Evolutionary conservation across 92 coral and sea anemone genomes (phyloP).

Genomic region (Montipora capitata): DNA sequence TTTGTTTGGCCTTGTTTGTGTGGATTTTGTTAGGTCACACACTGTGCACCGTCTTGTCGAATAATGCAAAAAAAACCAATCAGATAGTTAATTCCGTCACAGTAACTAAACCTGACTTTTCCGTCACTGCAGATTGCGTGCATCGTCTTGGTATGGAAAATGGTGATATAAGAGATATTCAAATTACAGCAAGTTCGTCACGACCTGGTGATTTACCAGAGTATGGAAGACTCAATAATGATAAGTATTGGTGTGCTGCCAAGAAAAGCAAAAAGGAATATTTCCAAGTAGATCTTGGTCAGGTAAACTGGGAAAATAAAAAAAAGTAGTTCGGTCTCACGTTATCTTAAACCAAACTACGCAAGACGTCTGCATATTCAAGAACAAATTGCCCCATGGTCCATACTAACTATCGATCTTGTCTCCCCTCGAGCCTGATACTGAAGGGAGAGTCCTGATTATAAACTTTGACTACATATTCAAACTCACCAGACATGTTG

Average conservation of each 20-base stretch:
- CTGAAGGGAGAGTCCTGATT: too few species aligned
- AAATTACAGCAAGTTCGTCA: conserved; percentile 80
- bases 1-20: too few species aligned
- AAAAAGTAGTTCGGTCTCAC: too few species aligned
- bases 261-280: conserved; percentile 73
- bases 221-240: conserved; percentile 68
- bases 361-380: too few species aligned
- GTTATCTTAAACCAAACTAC: too few species aligned
- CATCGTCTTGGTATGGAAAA: conserved; percentile 74
- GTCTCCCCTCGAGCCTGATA: too few species aligned
- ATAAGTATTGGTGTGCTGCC: conserved; percentile 76
- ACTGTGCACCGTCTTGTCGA: not conserved
- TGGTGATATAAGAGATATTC: conserved; percentile 64
- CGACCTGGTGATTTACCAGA: conserved; percentile 48
- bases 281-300: conserved; percentile 85
- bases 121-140: conserved; percentile 62
- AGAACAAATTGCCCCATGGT: too few species aligned
- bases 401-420: too few species aligned
- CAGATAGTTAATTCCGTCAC: not conserved
- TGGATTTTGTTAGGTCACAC: not conserved
- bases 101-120: not conserved
- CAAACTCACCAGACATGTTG: too few species aligned
- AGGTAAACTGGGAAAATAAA: conserved; percentile 46
- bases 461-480: too few species aligned
- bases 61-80: too few species aligned